Conservation (phyloP, 2,888 invertebrate genomes). For the Mythimna loreyi region DNA sequence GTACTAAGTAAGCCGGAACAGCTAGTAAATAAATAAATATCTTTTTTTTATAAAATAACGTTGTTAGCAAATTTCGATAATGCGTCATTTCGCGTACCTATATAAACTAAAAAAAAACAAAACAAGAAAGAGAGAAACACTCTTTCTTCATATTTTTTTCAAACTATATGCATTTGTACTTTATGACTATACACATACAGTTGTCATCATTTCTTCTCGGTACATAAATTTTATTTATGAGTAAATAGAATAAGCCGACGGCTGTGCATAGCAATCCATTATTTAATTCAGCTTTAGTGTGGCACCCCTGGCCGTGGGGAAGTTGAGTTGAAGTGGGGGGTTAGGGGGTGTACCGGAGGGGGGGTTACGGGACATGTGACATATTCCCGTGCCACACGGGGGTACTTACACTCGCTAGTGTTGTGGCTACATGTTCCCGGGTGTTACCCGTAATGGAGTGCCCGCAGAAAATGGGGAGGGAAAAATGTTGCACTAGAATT, state of each 20-base stretch:
- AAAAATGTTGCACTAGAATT: conserved; percentile 67
- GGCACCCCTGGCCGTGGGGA: conserved; percentile 70
- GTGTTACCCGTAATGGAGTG: conserved; percentile 82
- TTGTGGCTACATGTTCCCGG: conserved; percentile 77
- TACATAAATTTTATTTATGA: conserved; percentile 65
- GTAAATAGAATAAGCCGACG: conserved; percentile 72
- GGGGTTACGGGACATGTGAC: conserved; percentile 81
- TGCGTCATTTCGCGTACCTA: no score
- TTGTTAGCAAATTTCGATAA: no score
- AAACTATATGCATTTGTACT: no score
- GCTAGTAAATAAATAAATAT: no score
- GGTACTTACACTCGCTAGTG: conserved; percentile 80
- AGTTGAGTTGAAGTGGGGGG: conserved; percentile 30
- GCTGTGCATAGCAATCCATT: conserved; percentile 79
- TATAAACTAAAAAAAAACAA: no score
- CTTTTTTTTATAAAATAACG: no score
- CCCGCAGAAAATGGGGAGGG: conserved; percentile 70
- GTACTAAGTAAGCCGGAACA: no score
- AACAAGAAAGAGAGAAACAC: no score
- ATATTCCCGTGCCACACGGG: conserved; percentile 84
- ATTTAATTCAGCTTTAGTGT: conserved; percentile 78
- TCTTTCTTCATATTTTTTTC: no score
- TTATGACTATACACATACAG: conserved; percentile 42
- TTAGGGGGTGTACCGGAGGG: conserved; percentile 59
- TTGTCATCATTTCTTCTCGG: conserved; percentile 40